Evolutionary conservation across 2,113 vertebrate genomes (phyloP).

Genomic region (Eretmochelys imbricata): DNA sequence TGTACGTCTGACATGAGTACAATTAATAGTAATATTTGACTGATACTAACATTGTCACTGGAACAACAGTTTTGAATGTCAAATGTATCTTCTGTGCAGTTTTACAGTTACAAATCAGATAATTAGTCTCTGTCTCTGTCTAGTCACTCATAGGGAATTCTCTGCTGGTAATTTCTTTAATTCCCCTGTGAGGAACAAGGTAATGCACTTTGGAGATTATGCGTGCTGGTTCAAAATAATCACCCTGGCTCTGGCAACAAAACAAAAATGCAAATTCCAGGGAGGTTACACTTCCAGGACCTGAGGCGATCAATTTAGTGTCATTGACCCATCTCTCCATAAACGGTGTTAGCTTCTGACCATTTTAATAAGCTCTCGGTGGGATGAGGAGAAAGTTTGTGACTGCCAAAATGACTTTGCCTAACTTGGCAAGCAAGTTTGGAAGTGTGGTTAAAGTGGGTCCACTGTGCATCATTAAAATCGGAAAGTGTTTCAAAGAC

Average conservation of each 20-base stretch:
- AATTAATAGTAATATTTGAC: neutral
- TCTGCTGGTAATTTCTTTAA: neutral
- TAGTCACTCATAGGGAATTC: rapidly evolving
- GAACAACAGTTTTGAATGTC: neutral
- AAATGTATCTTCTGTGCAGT: neutral
- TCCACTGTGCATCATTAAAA: conserved; percentile 48
- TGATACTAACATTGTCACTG: neutral
- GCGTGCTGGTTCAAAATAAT: neutral
- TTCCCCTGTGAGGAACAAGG: neutral
- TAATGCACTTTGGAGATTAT: neutral
- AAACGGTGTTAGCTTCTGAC: neutral
- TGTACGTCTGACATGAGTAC: neutral
- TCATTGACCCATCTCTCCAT: neutral
- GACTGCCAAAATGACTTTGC: neutral
- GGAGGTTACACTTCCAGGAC: neutral
- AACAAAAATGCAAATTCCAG: neutral
- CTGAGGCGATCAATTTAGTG: neutral
- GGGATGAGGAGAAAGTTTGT: conserved; percentile 49
- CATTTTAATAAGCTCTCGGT: conserved; percentile 48
- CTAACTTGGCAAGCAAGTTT: conserved; percentile 1
- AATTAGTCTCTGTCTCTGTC: neutral
- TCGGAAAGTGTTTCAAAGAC: neutral
- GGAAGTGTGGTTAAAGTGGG: neutral
- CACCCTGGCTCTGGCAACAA: neutral
- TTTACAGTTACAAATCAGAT: neutral